Percentiles rank a stretch among this genome's conserved stretches.
Conservation (phyloP, 2,888 invertebrate genomes). For the Chymomyza amoena region DNA sequence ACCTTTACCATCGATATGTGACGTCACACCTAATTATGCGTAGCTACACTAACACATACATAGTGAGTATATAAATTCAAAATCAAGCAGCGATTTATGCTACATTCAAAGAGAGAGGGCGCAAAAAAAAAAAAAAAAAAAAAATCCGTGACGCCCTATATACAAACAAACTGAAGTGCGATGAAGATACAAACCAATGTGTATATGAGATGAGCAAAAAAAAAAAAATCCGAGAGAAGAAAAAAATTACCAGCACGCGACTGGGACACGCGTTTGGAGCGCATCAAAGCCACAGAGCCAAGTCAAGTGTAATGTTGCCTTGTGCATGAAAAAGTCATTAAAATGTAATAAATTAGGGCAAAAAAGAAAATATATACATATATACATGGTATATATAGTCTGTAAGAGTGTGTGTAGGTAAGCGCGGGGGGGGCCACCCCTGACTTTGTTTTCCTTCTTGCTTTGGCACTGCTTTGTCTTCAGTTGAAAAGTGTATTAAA, state of each 20-base stretch:
- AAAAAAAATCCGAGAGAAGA: too few relatives aligned
- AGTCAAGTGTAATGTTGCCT: conserved; percentile 13
- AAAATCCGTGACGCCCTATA: neutral
- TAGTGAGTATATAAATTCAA: conserved; percentile 65
- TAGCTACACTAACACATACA: conserved; percentile 28
- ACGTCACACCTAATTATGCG: conserved; percentile 24
- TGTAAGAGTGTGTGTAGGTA: neutral
- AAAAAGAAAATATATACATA: conserved; percentile 1
- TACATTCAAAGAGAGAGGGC: conserved; percentile 1
- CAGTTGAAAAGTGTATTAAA: conserved; percentile 64
- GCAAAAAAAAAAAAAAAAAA: neutral
- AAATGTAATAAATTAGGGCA: conserved; percentile 68
- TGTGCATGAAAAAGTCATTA: conserved; percentile 65
- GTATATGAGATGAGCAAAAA: neutral
- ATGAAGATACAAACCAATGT: conserved; percentile 1
- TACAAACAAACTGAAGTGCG: neutral
- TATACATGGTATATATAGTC: neutral
- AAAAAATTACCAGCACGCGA: neutral
- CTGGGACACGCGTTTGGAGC: neutral
- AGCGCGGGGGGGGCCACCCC: neutral
- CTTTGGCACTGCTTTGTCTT: neutral
- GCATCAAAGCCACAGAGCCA: conserved; percentile 1
- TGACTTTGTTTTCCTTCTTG: neutral
- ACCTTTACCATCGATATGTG: neutral
- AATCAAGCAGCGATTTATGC: conserved; percentile 62